phyloP scores from a whole-genome alignment of 2,113 vertebrate genomes.

The Hippopotamus amphibius region DNA sequence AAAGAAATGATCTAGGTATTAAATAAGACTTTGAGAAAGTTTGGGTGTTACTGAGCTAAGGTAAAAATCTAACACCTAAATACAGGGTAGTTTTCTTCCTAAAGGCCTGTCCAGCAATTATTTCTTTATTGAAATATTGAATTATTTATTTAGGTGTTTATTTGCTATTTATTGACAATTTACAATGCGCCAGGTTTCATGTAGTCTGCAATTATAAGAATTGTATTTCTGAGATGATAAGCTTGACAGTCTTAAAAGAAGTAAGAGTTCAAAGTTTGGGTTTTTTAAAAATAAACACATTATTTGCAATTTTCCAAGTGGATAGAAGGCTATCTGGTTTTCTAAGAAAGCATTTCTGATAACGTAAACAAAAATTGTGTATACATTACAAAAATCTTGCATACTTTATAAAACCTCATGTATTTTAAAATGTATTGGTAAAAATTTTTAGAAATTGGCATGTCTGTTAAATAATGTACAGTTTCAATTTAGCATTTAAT shows the following conservation, averaged over 20 bases:
- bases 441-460: slow-evolving; percentile 18
- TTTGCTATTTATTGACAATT: neutral
- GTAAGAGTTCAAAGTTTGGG: neutral
- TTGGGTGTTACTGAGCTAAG: neutral
- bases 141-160: neutral
- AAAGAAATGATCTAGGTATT: neutral
- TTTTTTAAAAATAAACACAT: neutral
- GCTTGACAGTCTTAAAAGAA: slow-evolving; percentile 22
- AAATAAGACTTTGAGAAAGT: neutral
- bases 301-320: slow-evolving; percentile 39
- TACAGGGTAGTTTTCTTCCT: neutral
- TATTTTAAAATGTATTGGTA: slow-evolving; percentile 43
- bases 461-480: slow-evolving; percentile 50
- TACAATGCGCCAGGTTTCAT: neutral
- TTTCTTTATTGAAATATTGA: neutral
- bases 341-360: slow-evolving; percentile 16
- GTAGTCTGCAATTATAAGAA: neutral
- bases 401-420: neutral
- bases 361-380: neutral
- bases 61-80: neutral
- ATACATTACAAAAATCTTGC: neutral
- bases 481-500: slow-evolving; percentile 24
- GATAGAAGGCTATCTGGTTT: neutral
- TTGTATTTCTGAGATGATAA: slow-evolving; percentile 14
- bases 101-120: neutral